Base-by-base conservation (phyloP, 2,113 vertebrate species). In the Pogona vitticeps region DNA sequence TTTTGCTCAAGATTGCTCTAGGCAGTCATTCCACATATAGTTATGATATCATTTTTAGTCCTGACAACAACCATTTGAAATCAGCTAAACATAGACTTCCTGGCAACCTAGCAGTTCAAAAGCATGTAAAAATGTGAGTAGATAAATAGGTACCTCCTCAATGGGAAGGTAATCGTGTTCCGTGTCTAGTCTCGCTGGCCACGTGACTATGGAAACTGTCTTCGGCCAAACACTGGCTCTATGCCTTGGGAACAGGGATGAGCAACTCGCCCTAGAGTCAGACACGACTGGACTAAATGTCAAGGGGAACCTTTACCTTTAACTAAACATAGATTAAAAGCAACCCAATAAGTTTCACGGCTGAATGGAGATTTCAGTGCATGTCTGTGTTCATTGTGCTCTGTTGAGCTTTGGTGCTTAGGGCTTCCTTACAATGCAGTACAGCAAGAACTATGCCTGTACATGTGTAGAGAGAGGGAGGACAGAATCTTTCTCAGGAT, bases 401-500 rank as follows among this genome's bases (percentile, higher is more conserved):
- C 17, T n/a, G 78, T 67, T 56, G 46, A 26, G 12, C 38, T 15
- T 42, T 36, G n/a, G 4, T 63, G 12, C 28, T 81, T 67, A 65
- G n/a, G 18, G 46, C n/a, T 1, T 46, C 14, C 38, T 73, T 65
- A 52, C 21, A 12, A 63, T 40, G 9, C 38, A 40, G 42, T 58
- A 86, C 73, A 81, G 31, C 56, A 80, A 63, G 7, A 77, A 40
- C 26, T 73, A 28, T 75, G 81, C 20, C 71, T 33, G 3, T 76
- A 40, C n/a, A 88, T 85, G 58, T 90, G 31, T 81, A 21, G 21
- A 87, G 92, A 82, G 87, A 91, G 75, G 83, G 83, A 92, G 31
- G 89, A 28, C 52, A 89, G 82, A 92, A 73, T 87, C 59, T 92
- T 91, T 92, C 76, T 92, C 76, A 80, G 89, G 92, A 75, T 91